Evolutionary conservation across 2,888 invertebrate species (phyloP).

Genomic region (Lasioglossum morio): DNA sequence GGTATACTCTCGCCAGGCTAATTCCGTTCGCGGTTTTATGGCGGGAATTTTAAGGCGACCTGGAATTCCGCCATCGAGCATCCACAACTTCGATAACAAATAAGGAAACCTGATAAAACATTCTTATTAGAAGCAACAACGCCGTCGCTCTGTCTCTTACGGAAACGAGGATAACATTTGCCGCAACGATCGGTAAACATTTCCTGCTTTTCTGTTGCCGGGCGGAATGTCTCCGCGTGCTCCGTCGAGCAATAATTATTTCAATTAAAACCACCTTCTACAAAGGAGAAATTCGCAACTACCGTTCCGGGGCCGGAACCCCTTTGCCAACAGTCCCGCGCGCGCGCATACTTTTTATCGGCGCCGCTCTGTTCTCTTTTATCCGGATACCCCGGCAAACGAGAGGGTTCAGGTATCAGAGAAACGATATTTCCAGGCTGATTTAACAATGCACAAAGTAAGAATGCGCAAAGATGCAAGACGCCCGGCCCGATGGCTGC

Average conservation of each 20-base stretch:
- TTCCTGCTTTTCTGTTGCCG: not conserved
- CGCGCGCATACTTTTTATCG: constrained; percentile 15
- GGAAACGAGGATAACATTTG: not conserved
- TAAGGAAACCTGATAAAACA: not conserved
- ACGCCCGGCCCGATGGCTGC: not conserved
- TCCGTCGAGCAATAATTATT: constrained; percentile 5
- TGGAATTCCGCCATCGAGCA: not conserved
- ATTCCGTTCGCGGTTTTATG: constrained; percentile 23
- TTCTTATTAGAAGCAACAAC: not conserved
- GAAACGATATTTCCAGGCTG: constrained; percentile 6
- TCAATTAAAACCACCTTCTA: not conserved
- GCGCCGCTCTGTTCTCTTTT: constrained; percentile 18
- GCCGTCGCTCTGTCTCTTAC: not conserved
- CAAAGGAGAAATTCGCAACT: constrained; percentile 6
- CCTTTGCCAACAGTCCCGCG: constrained; percentile 5
- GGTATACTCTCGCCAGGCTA: not conserved
- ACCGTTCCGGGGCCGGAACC: not conserved
- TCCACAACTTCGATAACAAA: not conserved
- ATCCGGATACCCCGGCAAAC: constrained; percentile 2
- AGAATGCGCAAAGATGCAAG: constrained; percentile 2
- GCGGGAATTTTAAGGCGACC: not conserved
- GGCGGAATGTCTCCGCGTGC: not conserved
- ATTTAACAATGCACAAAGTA: constrained; percentile 11
- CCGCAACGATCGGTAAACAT: not conserved
- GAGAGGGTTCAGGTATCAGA: constrained; percentile 8